These are phyloP conservation scores for Girardinus metallicus DNA, from an alignment of 2,797 vertebrate genomes.

Conservation along the genomic window DNA sequence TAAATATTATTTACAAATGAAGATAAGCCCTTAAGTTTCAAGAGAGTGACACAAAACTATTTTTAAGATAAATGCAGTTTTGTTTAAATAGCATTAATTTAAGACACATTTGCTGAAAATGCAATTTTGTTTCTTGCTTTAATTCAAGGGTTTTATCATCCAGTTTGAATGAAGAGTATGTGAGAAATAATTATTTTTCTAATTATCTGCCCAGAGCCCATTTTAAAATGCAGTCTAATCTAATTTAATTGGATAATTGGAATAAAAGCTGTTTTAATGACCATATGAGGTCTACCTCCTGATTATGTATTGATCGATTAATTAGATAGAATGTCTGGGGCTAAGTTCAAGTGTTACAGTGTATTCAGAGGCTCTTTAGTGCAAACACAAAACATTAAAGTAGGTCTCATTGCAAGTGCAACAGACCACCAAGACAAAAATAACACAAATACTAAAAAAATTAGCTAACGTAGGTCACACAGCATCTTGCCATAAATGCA, in stretches of 20 bases:
- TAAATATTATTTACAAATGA: background rate
- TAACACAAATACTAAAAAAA: background rate
- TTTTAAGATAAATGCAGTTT: background rate
- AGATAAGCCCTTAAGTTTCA: background rate
- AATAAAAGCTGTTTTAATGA: background rate
- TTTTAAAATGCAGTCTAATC: background rate
- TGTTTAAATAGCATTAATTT: background rate
- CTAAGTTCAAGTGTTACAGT: background rate
- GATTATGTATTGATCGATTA: background rate
- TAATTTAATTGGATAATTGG: background rate
- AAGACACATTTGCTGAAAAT: background rate
- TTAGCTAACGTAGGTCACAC: no score
- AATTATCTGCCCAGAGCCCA: background rate
- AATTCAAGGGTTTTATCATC: background rate
- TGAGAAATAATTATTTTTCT: background rate
- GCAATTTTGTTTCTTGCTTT: background rate
- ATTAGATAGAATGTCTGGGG: background rate
- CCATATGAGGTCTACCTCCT: background rate
- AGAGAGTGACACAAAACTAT: background rate
- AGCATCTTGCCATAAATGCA: background rate
- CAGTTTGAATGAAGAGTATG: background rate
- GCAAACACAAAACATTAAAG: background rate
- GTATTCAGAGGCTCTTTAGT: background rate
- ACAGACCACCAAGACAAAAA: background rate
- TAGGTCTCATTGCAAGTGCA: background rate